Conservation (phyloP, 2,113 vertebrate species). For the Ahaetulla prasina region DNA sequence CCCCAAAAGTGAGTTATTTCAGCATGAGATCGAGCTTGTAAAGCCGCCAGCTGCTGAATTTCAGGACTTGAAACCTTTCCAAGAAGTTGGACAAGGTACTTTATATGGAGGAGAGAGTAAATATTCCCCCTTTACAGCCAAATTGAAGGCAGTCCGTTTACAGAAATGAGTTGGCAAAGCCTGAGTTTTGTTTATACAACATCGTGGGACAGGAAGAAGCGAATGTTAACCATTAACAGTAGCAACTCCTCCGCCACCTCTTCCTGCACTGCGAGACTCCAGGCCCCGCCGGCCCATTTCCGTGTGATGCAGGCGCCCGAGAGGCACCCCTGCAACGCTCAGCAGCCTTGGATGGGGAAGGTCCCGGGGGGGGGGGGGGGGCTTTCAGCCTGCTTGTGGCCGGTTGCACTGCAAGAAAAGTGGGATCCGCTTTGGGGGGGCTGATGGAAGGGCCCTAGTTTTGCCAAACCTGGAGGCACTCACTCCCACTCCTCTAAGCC, state of each 20-base stretch:
- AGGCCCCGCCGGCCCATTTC: background rate
- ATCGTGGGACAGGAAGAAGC: conserved; percentile 76
- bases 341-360: background rate
- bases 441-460: background rate
- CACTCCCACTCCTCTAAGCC: background rate
- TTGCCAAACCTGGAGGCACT: background rate
- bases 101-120: conserved; percentile 86
- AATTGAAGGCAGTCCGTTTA: conserved; percentile 94
- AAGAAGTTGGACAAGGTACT: conserved; percentile 77
- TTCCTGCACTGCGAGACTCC: conserved; percentile 40
- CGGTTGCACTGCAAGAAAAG: background rate
- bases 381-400: background rate
- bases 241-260: conserved; percentile 69
- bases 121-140: conserved; percentile 88
- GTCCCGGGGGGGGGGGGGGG: background rate
- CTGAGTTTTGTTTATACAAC: conserved; percentile 79
- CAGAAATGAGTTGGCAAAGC: conserved; percentile 85
- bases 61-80: conserved; percentile 81
- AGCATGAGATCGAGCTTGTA: conserved; percentile 77
- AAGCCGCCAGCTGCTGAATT: conserved; percentile 79
- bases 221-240: conserved; percentile 77
- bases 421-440: background rate
- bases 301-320: background rate
- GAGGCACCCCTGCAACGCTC: background rate
- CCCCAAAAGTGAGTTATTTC: conserved; percentile 77